Evolutionary conservation across 1,140 invertebrate species (phyloP), one percentile per base, ranked within the genome.

Genomic region (Trachymyrmex septentrionalis): DNA sequence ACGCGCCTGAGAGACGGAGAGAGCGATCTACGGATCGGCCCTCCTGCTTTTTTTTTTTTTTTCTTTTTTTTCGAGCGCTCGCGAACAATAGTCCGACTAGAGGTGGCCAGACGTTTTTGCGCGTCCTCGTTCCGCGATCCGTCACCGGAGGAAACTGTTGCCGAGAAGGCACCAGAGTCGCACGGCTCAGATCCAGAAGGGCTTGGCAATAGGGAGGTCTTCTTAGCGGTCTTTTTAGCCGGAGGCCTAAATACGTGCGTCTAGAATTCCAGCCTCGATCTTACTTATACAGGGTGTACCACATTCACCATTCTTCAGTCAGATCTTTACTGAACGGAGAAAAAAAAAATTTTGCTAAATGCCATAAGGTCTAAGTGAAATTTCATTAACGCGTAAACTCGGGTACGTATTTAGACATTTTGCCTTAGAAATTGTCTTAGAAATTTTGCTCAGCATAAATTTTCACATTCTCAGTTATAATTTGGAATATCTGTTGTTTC

Each of bases 211-310:
- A 76, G 24, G 63, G 71, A 72, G 63, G 19, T 86, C 76, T 76
- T 27, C 73, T 81, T 75, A 72, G 19, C n/a, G 75, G 10, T 14
- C 87, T 88, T 87, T 88, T 88, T 81, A 30, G 2, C 48, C 71
- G 19, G 78, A 77, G 77, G 55, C 44, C 55, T 72, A 50, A 80
- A 86, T 44, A 72, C 71, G 27, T 59, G 61, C 84, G 66, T 59
- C 27, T 88, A 89, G 72, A 90, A 89, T 87, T 87, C 85, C 73
- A 80, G 59, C 66, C 61, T 87, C 61, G 81, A 75, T 73, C 24
- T n/a, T n/a, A 27, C 38, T 10, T n/a, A 30, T 24, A 53, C 27
- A 34, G 19, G n/a, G 30, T 44, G 77, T 57, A 19, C 24, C 77
- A n/a, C 21, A 48, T 61, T n/a, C 7, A 24, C 14, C 4, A 19